phyloP scores from a whole-genome alignment of 1,140 invertebrate species.

The Polypedilum pembai region DNA sequence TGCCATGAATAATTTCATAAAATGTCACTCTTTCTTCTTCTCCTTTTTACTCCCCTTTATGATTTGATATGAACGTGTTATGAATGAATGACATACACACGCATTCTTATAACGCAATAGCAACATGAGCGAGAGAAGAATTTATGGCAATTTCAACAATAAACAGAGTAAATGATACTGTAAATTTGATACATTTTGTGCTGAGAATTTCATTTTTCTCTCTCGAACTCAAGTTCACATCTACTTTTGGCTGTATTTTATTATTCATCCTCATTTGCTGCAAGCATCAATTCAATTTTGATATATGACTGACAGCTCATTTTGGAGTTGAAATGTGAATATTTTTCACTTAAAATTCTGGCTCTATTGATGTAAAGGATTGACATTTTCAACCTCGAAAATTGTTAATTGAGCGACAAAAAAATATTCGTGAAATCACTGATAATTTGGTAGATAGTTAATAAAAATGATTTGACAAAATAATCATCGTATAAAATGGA shows the following conservation, averaged over 20 bases:
- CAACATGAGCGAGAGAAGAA: not conserved
- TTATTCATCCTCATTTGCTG: not conserved
- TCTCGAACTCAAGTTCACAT: not conserved
- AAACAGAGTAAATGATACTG: constrained; percentile 18
- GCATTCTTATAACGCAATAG: not conserved
- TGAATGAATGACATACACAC: constrained; percentile 1
- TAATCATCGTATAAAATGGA: no score
- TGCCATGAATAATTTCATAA: constrained; percentile 7
- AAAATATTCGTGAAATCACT: no score
- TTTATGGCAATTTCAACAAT: constrained; percentile 13
- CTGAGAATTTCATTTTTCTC: constrained; percentile 8
- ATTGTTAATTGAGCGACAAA: no score
- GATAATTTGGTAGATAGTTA: no score
- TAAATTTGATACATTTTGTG: constrained; percentile 5
- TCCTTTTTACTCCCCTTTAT: not conserved
- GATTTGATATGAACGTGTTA: constrained; percentile 17
- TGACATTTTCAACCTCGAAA: no score
- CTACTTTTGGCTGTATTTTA: not conserved
- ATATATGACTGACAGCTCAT: not conserved
- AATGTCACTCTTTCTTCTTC: not conserved
- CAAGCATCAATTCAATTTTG: not conserved
- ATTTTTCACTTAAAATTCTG: not conserved
- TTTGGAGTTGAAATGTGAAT: not conserved
- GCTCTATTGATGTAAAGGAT: no score
- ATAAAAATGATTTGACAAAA: no score